Conservation (phyloP, 2,113 vertebrate species). For the Danionella cerebrum region DNA sequence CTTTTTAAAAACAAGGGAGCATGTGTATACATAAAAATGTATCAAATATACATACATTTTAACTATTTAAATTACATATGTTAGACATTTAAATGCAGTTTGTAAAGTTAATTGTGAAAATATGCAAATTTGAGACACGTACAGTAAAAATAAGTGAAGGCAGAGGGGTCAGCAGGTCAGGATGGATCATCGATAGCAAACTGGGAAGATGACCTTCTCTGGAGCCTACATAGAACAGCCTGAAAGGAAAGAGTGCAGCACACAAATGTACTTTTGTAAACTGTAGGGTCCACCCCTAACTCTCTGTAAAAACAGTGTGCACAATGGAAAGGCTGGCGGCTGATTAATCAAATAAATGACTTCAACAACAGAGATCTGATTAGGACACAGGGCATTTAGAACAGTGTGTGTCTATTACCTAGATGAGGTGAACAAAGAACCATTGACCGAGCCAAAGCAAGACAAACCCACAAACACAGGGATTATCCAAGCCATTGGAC, state of each 20-base stretch:
- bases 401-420: conserved; percentile 62
- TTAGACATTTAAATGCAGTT: too few relatives aligned
- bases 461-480: conserved; percentile 94
- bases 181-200: conserved; percentile 95
- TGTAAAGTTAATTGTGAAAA: too few relatives aligned
- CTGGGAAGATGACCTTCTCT: conserved; percentile 92
- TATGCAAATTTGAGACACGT: conserved; percentile 39
- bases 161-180: conserved; percentile 78
- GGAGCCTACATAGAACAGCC: conserved; percentile 93
- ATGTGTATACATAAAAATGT: too few relatives aligned
- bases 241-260: conserved; percentile 42
- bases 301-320: neutral
- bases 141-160: conserved; percentile 94
- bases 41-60: too few relatives aligned
- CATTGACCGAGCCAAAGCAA: conserved; percentile 95
- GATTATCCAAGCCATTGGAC: conserved; percentile 94
- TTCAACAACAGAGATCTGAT: neutral
- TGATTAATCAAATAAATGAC: neutral
- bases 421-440: conserved; percentile 94
- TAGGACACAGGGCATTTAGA: neutral
- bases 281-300: neutral
- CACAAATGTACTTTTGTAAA: neutral
- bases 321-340: neutral
- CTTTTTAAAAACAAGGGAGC: too few relatives aligned
- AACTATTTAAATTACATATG: too few relatives aligned